Percentiles rank a stretch among this genome's conserved stretches.
These are phyloP conservation scores for Drosophila mimica DNA, from an alignment of 2,888 invertebrate genomes.

Conservation along the genomic window DNA sequence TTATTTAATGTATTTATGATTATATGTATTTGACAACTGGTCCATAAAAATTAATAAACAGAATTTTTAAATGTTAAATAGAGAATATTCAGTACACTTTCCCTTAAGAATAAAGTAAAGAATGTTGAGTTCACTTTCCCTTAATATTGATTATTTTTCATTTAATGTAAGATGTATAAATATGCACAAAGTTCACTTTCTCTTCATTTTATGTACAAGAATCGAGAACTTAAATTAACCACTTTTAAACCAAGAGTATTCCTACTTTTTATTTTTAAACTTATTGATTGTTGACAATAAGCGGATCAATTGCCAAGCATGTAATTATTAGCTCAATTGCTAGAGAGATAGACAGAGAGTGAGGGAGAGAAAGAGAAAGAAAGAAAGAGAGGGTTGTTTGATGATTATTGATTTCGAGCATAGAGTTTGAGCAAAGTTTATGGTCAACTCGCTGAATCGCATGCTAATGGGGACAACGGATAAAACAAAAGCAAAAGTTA, in stretches of 20 bases:
- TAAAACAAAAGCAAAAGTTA: constrained; percentile 51
- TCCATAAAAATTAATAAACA: not conserved
- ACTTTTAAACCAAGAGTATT: not conserved
- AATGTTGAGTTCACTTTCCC: not conserved
- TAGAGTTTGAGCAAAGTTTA: constrained; percentile 55
- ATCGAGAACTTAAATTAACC: not conserved
- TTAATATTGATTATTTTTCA: not conserved
- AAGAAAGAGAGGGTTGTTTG: constrained; percentile 1
- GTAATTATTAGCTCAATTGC: not conserved
- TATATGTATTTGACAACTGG: not conserved
- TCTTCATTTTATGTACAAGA: not conserved
- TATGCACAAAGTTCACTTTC: not conserved
- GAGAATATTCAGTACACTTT: not conserved
- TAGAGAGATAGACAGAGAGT: not conserved
- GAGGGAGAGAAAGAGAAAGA: not conserved
- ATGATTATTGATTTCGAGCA: constrained; percentile 53
- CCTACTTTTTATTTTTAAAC: not conserved
- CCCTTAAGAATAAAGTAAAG: not conserved
- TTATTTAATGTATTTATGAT: not conserved
- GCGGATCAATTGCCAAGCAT: constrained; percentile 4
- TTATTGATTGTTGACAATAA: constrained; percentile 1
- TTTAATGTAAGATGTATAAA: not conserved
- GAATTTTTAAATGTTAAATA: not conserved
- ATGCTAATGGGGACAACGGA: constrained; percentile 45
- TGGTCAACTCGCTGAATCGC: constrained; percentile 58